Conservation (phyloP, 2,797 vertebrate species). For the Synaphobranchus kaupii region DNA sequence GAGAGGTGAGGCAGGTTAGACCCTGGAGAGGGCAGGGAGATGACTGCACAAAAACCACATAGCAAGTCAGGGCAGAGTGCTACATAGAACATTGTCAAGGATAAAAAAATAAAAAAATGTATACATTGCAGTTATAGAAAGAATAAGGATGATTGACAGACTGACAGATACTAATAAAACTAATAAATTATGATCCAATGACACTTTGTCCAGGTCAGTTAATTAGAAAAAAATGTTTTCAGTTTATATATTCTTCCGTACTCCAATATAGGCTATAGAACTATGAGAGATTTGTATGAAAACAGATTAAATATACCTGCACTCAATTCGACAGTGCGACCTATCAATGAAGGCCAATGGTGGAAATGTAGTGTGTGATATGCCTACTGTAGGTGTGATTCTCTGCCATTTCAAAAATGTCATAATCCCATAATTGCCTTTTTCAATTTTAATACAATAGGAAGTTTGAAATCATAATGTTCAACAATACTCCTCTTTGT, state of each 20-base stretch:
- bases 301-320: not conserved
- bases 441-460: too few relatives aligned
- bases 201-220: not conserved
- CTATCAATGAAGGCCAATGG: not conserved
- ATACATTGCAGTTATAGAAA: not conserved
- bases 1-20: not conserved
- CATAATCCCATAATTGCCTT: not conserved
- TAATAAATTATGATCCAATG: not conserved
- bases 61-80: not conserved
- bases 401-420: not conserved
- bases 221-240: not conserved
- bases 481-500: not conserved
- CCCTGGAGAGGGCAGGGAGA: not conserved
- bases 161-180: not conserved
- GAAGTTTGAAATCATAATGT: too few relatives aligned
- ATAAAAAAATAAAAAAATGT: not conserved
- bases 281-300: not conserved
- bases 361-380: not conserved
- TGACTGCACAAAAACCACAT: not conserved
- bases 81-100: not conserved
- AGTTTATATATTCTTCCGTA: not conserved
- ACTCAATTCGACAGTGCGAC: not conserved
- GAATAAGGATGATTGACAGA: too few relatives aligned
- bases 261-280: not conserved
- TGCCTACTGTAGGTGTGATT: not conserved